phyloP scores from a whole-genome alignment of 2,113 vertebrate genomes.

The Aspiorhynchus laticeps region DNA sequence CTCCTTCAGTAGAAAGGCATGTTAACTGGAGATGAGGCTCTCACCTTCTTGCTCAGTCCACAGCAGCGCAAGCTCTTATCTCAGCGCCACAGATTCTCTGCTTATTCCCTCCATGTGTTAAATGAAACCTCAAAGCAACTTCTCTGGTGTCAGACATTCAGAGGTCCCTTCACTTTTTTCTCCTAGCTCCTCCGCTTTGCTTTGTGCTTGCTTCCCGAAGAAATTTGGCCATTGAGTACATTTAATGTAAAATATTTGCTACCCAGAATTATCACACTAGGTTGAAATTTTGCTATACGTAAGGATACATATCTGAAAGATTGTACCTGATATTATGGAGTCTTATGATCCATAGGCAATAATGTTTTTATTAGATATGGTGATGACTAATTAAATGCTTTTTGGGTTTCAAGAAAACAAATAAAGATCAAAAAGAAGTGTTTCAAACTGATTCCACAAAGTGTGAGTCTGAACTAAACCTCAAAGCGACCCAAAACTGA shows the following conservation, averaged over 20 bases:
- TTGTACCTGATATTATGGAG: conserved; percentile 59
- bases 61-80: conserved; percentile 26
- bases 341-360: conserved; percentile 68
- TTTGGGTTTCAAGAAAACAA: conserved; percentile 70
- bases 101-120: background rate
- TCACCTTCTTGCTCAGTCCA: conserved; percentile 48
- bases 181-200: conserved; percentile 53
- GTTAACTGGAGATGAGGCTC: conserved; percentile 40
- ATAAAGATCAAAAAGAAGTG: conserved; percentile 59
- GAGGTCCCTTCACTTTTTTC: conserved; percentile 20
- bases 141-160: conserved; percentile 16
- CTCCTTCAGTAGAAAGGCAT: conserved; percentile 51
- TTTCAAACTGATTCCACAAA: background rate
- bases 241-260: conserved; percentile 43
- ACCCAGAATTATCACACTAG: conserved; percentile 38
- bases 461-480: background rate
- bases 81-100: background rate
- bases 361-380: conserved; percentile 69
- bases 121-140: conserved; percentile 6
- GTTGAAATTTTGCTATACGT: conserved; percentile 59
- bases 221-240: conserved; percentile 53
- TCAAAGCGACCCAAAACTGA: background rate
- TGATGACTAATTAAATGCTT: conserved; percentile 60
- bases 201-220: conserved; percentile 61
- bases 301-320: conserved; percentile 44